Percentiles rank a stretch among this genome's conserved stretches.
phyloP scores from a whole-genome alignment of 2,888 invertebrate genomes.

The Melanotus villosus region DNA sequence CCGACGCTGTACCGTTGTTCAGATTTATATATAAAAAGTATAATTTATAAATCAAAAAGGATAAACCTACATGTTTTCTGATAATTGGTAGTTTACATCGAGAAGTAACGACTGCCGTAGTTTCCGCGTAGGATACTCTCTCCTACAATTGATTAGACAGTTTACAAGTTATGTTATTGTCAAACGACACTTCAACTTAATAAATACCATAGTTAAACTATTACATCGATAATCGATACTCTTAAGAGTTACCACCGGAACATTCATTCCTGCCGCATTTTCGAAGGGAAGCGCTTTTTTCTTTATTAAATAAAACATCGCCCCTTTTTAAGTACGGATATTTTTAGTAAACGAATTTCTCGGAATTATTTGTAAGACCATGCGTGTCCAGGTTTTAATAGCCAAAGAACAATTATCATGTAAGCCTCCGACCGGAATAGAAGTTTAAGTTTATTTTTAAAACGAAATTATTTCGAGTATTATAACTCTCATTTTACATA shows the following conservation, averaged over 20 bases:
- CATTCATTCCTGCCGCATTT: neutral
- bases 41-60: constrained; percentile 29
- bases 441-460: too few relatives aligned
- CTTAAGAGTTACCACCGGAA: constrained; percentile 5
- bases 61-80: constrained; percentile 7
- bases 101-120: neutral
- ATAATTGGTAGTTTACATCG: constrained; percentile 6
- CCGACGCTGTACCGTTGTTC: constrained; percentile 44
- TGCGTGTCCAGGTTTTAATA: too few relatives aligned
- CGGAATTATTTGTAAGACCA: too few relatives aligned
- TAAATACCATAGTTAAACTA: constrained; percentile 25
- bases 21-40: constrained; percentile 41
- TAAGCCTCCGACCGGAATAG: too few relatives aligned
- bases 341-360: too few relatives aligned
- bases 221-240: constrained; percentile 28
- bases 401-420: too few relatives aligned
- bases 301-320: neutral
- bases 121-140: neutral
- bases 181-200: constrained; percentile 26
- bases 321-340: too few relatives aligned
- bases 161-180: constrained; percentile 18
- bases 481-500: too few relatives aligned
- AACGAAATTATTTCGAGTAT: too few relatives aligned
- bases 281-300: neutral
- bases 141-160: neutral